Conservation (phyloP, 2,113 vertebrate species). For the Pseudopodoces humilis region DNA sequence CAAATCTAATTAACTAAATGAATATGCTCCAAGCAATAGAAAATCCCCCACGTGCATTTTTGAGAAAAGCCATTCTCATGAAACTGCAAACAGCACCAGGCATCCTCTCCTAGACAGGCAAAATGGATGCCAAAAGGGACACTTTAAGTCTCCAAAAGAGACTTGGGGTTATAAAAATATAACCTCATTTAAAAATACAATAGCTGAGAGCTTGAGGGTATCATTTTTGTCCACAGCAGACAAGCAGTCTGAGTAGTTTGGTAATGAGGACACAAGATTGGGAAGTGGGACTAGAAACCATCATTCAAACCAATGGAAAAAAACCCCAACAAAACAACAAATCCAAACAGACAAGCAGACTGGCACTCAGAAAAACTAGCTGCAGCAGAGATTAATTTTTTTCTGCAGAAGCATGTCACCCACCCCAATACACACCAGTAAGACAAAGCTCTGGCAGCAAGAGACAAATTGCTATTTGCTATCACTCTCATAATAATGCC, state of each 20-base stretch:
- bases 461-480: neutral
- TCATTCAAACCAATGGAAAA: neutral
- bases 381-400: neutral
- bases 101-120: neutral
- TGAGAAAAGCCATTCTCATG: neutral
- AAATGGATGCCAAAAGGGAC: neutral
- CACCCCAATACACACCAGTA: neutral
- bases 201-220: neutral
- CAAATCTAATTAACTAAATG: constrained; percentile 40
- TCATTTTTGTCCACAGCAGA: neutral
- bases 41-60: neutral
- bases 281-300: neutral
- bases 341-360: neutral
- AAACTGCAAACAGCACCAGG: neutral
- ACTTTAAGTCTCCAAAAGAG: neutral
- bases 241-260: neutral
- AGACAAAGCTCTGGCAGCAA: neutral
- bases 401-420: neutral
- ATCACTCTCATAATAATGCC: neutral
- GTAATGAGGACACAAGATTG: neutral
- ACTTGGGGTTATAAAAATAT: neutral
- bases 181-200: neutral
- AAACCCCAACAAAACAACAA: neutral
- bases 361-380: neutral
- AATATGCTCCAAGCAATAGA: constrained; percentile 14